Percentiles rank a stretch among this genome's conserved stretches.
phyloP scores from a whole-genome alignment of 2,797 vertebrate genomes.

The Amblyopsis hoosieri region DNA sequence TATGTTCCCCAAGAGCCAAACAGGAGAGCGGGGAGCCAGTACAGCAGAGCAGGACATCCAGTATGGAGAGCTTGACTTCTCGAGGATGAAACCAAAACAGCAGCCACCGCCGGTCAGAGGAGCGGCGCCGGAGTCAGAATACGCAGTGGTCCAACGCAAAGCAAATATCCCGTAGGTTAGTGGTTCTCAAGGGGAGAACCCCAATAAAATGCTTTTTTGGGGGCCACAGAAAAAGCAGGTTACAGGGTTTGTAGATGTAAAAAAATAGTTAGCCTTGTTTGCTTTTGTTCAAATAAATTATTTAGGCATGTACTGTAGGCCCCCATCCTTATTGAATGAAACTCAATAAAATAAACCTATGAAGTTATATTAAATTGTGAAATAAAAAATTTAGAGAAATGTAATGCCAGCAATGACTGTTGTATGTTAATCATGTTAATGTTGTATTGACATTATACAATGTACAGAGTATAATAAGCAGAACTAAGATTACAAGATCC shows the following conservation, averaged over 20 bases:
- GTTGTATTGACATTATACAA: neutral
- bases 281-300: neutral
- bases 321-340: too few relatives aligned
- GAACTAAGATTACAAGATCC: neutral
- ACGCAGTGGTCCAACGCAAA: conserved; percentile 29
- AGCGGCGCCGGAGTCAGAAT: conserved; percentile 18
- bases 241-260: too few relatives aligned
- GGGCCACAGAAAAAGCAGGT: too few relatives aligned
- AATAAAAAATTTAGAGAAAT: too few relatives aligned
- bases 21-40: too few relatives aligned
- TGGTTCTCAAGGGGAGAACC: conserved; percentile 33
- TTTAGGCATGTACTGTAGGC: neutral
- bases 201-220: neutral
- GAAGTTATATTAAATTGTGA: too few relatives aligned
- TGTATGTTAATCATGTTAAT: too few relatives aligned
- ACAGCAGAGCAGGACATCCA: conserved; percentile 25
- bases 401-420: too few relatives aligned
- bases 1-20: conserved; percentile 12
- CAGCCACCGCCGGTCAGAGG: neutral
- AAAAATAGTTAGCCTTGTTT: too few relatives aligned
- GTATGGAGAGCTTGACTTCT: conserved; percentile 48
- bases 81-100: neutral
- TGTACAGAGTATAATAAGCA: too few relatives aligned
- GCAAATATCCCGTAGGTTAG: conserved; percentile 2
- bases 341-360: too few relatives aligned